These are phyloP conservation scores for Nephrotoma flavescens DNA, from an alignment of 2,888 invertebrate species.

Conservation along the genomic window DNA sequence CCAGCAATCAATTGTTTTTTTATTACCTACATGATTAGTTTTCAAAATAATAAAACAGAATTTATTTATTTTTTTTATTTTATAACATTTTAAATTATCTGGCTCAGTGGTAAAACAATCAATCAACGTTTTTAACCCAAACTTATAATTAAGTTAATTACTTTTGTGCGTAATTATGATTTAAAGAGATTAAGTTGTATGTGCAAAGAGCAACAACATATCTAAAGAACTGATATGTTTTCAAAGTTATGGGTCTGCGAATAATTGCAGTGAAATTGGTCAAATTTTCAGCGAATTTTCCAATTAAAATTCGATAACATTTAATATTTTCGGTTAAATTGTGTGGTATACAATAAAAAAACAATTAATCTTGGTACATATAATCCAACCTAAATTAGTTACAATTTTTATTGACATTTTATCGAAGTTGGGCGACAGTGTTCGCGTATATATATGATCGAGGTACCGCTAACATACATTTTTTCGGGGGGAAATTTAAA, in stretches of 20 bases:
- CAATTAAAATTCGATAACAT: neutral
- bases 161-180: neutral
- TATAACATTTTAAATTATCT: neutral
- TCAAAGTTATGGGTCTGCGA: neutral
- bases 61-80: too few relatives aligned
- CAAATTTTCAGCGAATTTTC: neutral
- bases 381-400: neutral
- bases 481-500: neutral
- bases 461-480: neutral
- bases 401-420: neutral
- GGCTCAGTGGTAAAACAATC: neutral
- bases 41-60: too few relatives aligned
- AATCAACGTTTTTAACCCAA: neutral
- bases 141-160: neutral
- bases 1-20: too few relatives aligned
- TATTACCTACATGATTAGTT: too few relatives aligned
- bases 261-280: neutral
- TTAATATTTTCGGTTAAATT: neutral
- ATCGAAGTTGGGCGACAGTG: neutral
- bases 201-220: neutral
- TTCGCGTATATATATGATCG: neutral
- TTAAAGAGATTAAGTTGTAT: neutral
- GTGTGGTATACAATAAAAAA: neutral
- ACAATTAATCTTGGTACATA: neutral
- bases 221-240: neutral